Evolutionary conservation across 1,140 invertebrate species (phyloP).

Genomic region (Diabrotica undecimpunctata): DNA sequence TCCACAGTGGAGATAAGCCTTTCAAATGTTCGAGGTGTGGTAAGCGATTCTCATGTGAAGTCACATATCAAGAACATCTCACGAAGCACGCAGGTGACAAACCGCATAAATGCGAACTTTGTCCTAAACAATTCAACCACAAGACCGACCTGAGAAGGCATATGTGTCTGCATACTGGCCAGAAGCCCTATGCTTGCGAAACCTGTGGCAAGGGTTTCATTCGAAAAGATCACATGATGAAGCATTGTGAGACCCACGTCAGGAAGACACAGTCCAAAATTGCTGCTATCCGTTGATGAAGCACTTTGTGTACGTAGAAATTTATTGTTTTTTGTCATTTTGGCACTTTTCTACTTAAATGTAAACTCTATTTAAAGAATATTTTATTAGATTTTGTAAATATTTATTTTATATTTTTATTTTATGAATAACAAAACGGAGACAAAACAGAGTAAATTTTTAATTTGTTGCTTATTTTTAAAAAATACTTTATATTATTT

Average conservation of each 20-base stretch:
- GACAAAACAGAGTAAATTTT: slow-evolving; percentile 14
- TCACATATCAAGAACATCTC: slow-evolving; percentile 65
- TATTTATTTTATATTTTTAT: slow-evolving; percentile 27
- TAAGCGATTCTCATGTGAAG: slow-evolving; percentile 71
- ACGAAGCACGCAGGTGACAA: slow-evolving; percentile 78
- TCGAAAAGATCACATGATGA: slow-evolving; percentile 91
- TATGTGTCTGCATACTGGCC: slow-evolving; percentile 78
- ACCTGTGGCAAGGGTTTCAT: slow-evolving; percentile 87
- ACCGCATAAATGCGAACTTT: slow-evolving; percentile 83
- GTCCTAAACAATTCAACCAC: slow-evolving; percentile 86
- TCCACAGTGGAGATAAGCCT: slow-evolving; percentile 80
- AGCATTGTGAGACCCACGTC: slow-evolving; percentile 85
- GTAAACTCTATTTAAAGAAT: slow-evolving; percentile 24
- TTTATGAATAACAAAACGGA: slow-evolving; percentile 21
- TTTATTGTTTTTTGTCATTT: slow-evolving; percentile 14
- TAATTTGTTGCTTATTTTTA: neutral
- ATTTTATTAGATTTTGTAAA: slow-evolving; percentile 32
- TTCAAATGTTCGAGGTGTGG: slow-evolving; percentile 81
- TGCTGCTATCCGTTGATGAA: slow-evolving; percentile 21
- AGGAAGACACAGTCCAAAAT: slow-evolving; percentile 33
- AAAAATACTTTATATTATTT: too few species aligned
- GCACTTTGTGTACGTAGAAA: slow-evolving; percentile 8
- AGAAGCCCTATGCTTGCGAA: slow-evolving; percentile 77
- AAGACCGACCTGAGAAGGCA: slow-evolving; percentile 89
- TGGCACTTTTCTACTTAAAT: slow-evolving; percentile 31